phyloP scores from a whole-genome alignment of 2,113 vertebrate genomes.

The Diphyllodes magnificus region DNA sequence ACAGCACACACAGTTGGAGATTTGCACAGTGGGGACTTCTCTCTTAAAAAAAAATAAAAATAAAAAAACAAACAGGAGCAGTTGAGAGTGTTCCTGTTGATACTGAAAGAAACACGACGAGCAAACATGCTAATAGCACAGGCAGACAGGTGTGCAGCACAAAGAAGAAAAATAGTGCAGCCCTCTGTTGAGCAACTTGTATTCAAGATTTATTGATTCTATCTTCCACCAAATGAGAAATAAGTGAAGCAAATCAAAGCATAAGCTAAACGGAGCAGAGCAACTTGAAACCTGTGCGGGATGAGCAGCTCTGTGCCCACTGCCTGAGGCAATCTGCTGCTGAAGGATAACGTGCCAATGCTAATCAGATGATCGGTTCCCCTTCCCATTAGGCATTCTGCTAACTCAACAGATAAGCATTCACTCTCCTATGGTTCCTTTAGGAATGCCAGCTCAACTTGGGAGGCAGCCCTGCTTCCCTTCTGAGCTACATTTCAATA shows the following conservation, averaged over 20 bases:
- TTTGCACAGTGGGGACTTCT: not conserved
- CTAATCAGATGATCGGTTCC: conserved; percentile 23
- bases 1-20: not conserved
- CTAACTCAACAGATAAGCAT: not conserved
- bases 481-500: not conserved
- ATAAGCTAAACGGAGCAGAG: conserved; percentile 26
- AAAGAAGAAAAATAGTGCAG: not conserved
- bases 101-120: not conserved
- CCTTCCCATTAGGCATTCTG: not conserved
- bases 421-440: not conserved
- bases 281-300: not conserved
- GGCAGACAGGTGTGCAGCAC: not conserved
- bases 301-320: not conserved
- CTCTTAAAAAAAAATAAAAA: not conserved
- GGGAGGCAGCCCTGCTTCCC: not conserved
- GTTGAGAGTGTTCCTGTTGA: not conserved
- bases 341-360: not conserved
- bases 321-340: conserved; percentile 6
- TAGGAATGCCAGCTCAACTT: not conserved
- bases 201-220: conserved; percentile 31
- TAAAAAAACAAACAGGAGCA: not conserved
- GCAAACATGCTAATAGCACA: not conserved
- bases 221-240: conserved; percentile 7
- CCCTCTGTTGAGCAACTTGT: not conserved
- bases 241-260: conserved; percentile 41